Base-by-base conservation (phyloP, 2,888 invertebrate species). In the Nezara viridula region DNA sequence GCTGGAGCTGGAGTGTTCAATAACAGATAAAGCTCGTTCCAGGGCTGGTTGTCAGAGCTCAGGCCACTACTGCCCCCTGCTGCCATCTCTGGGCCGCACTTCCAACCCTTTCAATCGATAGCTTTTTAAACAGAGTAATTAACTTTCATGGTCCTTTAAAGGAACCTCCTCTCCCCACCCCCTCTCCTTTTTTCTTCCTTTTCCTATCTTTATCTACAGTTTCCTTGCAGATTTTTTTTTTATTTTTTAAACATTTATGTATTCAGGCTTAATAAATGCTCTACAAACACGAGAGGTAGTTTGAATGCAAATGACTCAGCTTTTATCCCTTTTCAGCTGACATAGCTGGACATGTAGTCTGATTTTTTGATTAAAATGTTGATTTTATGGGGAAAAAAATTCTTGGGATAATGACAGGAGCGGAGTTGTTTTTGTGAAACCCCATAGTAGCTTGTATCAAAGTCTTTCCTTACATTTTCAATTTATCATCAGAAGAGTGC, bases 21-120 rank as follows among this genome's bases (percentile, higher is more conserved):
- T 88, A 88, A 88, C 73, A 77, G 77, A 77, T 88, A 66, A 77
- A 52, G 32, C 44, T 73, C 32, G 88, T 88, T 88, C 88, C 32
- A 3, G 27, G 73, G 50, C 19, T 21, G 73, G 24, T 12, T 40
- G 49, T 32, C 37, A 88, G 88, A 73, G 66, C 50, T 66, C 88
- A 77, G 88, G 47, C 66, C 66, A 24, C 27, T 40, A 55, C 44
- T 6, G 52, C 24, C 66, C 50, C 14, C 50, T 50, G 27, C 37
- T 66, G 88, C 37, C 77, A 88, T 73, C 88, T 88, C 27, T 88
- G 19, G 16, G 44, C 77, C 12, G 27, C 2, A 9, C 0, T 3
- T 10, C 27, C 73, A 73, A 88, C 88, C 44, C 0, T 19, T 24
- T 40, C 40, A 73, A 88, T 88, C 88, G 77, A 88, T 88, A 88